Conservation (phyloP, 2,113 vertebrate species). For the Maccullochella peelii region DNA sequence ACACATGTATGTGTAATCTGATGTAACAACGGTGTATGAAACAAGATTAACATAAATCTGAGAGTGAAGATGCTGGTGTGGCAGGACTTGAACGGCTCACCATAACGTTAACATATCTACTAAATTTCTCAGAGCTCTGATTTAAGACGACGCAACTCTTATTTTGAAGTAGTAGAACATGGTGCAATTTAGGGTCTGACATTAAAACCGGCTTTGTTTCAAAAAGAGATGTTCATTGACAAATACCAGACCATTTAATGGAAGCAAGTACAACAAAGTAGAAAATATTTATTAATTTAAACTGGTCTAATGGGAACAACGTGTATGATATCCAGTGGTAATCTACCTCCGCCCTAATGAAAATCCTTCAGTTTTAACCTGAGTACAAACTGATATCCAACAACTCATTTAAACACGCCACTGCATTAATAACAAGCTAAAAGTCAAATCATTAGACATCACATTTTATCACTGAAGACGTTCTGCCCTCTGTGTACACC, state of each 20-base stretch:
- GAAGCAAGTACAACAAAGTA: conserved; percentile 1
- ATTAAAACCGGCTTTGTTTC: background rate
- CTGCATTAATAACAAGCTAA: conserved; percentile 30
- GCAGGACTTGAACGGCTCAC: conserved; percentile 11
- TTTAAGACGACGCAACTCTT: background rate
- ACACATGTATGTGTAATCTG: background rate
- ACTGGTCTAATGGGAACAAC: background rate
- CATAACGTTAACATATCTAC: background rate
- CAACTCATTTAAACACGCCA: background rate
- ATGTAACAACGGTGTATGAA: conserved; percentile 51
- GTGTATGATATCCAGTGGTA: background rate
- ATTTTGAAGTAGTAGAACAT: conserved; percentile 27
- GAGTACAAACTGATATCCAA: conserved; percentile 48
- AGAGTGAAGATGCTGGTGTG: background rate
- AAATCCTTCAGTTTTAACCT: conserved; percentile 43
- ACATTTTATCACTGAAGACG: conserved; percentile 36
- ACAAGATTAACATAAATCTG: background rate
- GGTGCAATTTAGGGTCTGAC: background rate
- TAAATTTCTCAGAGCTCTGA: background rate
- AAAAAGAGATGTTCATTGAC: background rate
- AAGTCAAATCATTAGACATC: conserved; percentile 29
- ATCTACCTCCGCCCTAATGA: background rate
- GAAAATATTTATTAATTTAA: background rate
- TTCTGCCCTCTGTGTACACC: conserved; percentile 13
- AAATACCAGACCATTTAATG: background rate